phyloP scores from a whole-genome alignment of 2,888 invertebrate species.

The Apotomis turbidana region DNA sequence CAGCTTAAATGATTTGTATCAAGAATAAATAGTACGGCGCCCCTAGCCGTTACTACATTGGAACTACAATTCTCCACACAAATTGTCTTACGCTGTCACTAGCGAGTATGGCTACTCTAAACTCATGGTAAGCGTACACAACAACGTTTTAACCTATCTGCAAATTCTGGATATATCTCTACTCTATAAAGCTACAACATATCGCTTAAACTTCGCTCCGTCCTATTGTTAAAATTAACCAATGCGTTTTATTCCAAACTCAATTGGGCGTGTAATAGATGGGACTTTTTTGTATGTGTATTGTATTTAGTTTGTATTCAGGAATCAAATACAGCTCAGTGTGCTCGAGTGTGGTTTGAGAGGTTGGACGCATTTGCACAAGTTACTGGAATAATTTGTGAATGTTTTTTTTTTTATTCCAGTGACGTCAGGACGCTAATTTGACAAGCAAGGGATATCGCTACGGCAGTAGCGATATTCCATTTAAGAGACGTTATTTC shows the following conservation, averaged over 20 bases:
- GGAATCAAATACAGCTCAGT: slow-evolving; percentile 42
- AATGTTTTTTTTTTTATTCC: too few species aligned
- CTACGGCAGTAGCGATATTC: too few species aligned
- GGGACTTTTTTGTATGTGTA: slow-evolving; percentile 31
- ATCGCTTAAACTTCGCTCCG: slow-evolving; percentile 17
- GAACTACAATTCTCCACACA: too few species aligned
- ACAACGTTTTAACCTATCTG: slow-evolving; percentile 11
- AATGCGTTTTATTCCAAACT: slow-evolving; percentile 53
- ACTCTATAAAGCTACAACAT: slow-evolving; percentile 31
- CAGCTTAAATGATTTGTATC: too few species aligned
- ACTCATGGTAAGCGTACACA: too few species aligned
- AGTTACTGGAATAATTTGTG: not conserved
- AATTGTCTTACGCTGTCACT: too few species aligned
- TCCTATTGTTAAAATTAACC: slow-evolving; percentile 60
- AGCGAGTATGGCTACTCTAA: too few species aligned
- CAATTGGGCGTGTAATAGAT: slow-evolving; percentile 61
- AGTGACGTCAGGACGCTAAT: too few species aligned
- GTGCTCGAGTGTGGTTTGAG: slow-evolving; percentile 17
- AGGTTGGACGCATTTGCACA: slow-evolving; percentile 17
- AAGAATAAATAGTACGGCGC: too few species aligned
- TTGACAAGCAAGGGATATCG: too few species aligned
- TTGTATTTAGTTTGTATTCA: slow-evolving; percentile 29
- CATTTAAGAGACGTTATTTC: too few species aligned
- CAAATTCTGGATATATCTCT: slow-evolving; percentile 12
- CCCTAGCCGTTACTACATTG: too few species aligned